phyloP scores from a whole-genome alignment of 2,797 vertebrate genomes.

The Microtus obscurus region DNA sequence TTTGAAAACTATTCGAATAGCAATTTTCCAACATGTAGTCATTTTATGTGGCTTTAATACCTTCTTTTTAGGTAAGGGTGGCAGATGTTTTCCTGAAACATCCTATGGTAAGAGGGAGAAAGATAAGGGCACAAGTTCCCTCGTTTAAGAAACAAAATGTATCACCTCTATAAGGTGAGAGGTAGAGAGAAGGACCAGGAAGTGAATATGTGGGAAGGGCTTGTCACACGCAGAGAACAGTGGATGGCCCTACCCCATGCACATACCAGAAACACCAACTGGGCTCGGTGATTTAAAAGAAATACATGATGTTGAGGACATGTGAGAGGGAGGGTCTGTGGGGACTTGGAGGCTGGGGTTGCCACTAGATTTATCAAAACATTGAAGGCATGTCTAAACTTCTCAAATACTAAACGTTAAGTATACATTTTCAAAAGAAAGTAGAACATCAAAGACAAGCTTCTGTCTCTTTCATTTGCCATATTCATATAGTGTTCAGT shows the following conservation, averaged over 20 bases:
- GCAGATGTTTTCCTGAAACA: constrained; percentile 1
- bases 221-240: neutral
- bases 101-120: neutral
- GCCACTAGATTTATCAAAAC: neutral
- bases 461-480: constrained; percentile 3
- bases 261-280: neutral
- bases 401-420: neutral
- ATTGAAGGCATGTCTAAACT: neutral
- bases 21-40: neutral
- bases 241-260: no score
- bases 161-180: neutral
- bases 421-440: neutral
- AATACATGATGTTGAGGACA: neutral
- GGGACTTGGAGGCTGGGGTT: no score
- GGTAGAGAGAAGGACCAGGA: neutral
- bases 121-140: neutral
- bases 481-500: neutral
- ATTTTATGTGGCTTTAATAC: neutral
- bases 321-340: neutral
- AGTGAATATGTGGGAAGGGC: neutral
- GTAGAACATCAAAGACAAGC: neutral
- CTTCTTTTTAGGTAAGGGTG: neutral
- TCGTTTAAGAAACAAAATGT: neutral
- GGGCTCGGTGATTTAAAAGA: neutral
- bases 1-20: neutral